A percentile compares a stretch with the other conserved stretches of the same genome.
These are phyloP conservation scores for Schizopygopsis malacanthus DNA, from an alignment of 2,797 vertebrate genomes.

Conservation along the genomic window DNA sequence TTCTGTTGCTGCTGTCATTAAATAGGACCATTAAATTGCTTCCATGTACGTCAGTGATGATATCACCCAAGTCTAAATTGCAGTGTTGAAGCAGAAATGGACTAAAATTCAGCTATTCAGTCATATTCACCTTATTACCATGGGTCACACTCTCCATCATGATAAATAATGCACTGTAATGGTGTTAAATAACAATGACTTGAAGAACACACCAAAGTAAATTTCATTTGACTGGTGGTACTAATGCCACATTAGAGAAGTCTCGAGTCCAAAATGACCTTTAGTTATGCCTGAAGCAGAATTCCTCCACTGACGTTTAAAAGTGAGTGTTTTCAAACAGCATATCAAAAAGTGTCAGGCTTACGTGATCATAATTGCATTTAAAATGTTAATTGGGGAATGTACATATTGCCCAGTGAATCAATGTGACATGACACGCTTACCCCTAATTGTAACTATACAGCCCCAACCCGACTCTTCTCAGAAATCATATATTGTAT, in stretches of 20 bases:
- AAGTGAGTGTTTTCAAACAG: neutral
- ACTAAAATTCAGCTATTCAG: neutral
- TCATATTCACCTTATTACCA: neutral
- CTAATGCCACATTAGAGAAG: conserved; percentile 21
- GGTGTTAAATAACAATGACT: neutral
- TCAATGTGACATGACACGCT: neutral
- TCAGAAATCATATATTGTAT: no score
- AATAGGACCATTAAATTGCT: neutral
- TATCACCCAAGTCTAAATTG: neutral
- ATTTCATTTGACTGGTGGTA: conserved; percentile 9
- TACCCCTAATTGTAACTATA: neutral
- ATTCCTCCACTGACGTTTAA: conserved; percentile 1
- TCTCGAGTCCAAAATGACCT: conserved; percentile 6
- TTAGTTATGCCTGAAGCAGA: neutral
- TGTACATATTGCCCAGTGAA: neutral
- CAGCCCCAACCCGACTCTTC: no score
- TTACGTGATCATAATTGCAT: neutral
- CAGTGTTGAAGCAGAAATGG: neutral
- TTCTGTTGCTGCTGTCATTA: neutral
- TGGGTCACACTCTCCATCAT: neutral
- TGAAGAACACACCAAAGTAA: conserved; percentile 16
- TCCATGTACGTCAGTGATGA: neutral
- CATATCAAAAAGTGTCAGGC: neutral
- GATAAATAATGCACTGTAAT: neutral
- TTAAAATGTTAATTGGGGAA: neutral